phyloP scores from a whole-genome alignment of 2,113 vertebrate genomes.

The Canis aureus region DNA sequence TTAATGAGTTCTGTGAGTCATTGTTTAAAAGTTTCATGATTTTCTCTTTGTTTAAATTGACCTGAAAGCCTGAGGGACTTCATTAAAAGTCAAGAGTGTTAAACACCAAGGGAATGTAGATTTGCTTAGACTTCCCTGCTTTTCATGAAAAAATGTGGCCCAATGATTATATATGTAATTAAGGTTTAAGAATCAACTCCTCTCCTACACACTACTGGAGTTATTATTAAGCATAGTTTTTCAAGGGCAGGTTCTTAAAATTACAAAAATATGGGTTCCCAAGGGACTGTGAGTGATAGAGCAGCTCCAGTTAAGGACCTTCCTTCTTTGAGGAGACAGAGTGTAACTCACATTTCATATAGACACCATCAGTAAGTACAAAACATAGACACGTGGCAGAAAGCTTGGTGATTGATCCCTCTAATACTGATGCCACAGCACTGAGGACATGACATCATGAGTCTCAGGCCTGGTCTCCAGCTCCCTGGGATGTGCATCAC shows the following conservation, averaged over 20 bases:
- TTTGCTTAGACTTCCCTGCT: constrained; percentile 42
- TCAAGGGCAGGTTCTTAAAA: background rate
- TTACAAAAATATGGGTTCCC: background rate
- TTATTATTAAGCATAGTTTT: constrained; percentile 8
- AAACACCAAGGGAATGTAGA: constrained; percentile 49
- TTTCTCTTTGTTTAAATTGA: constrained; percentile 68
- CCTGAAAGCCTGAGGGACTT: constrained; percentile 44
- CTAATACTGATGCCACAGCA: background rate
- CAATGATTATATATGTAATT: constrained; percentile 46
- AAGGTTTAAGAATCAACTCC: background rate
- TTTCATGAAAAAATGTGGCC: constrained; percentile 60
- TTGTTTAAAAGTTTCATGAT: constrained; percentile 53
- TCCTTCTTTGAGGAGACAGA: background rate
- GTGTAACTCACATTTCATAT: background rate
- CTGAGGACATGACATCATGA: background rate
- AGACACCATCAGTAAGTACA: background rate
- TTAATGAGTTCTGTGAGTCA: constrained; percentile 13
- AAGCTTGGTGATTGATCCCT: background rate
- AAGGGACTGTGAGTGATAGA: background rate
- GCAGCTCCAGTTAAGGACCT: background rate
- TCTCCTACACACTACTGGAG: background rate
- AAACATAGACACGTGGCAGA: background rate
- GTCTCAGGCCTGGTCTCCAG: background rate
- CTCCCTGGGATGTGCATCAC: background rate
- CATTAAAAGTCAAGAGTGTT: constrained; percentile 63